These are phyloP conservation scores for Solea senegalensis DNA, from an alignment of 2,113 vertebrate genomes.

Conservation along the genomic window DNA sequence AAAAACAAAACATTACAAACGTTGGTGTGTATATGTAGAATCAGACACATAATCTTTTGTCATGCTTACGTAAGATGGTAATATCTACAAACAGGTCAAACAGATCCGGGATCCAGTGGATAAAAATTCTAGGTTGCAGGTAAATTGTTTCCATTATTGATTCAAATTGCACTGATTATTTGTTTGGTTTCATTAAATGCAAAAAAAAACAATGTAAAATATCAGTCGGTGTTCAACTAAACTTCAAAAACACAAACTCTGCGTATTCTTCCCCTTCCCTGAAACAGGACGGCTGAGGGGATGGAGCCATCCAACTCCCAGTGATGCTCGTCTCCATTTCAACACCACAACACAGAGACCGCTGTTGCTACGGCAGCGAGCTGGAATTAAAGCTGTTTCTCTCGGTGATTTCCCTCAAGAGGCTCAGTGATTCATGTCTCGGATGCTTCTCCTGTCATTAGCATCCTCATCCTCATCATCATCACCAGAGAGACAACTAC, in stretches of 20 bases:
- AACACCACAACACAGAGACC: constrained; percentile 44
- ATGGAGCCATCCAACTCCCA: constrained; percentile 69
- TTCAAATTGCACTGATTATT: too few relatives aligned
- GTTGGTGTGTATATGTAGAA: too few relatives aligned
- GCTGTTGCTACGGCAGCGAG: constrained; percentile 75
- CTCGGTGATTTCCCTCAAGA: constrained; percentile 53
- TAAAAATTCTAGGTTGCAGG: too few relatives aligned
- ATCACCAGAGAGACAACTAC: constrained; percentile 44
- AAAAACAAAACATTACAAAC: too few relatives aligned
- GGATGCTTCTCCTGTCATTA: constrained; percentile 70
- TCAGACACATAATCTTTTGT: too few relatives aligned
- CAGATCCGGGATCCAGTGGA: too few relatives aligned
- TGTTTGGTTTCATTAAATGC: too few relatives aligned
- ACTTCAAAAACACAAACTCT: background rate
- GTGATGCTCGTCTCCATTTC: constrained; percentile 57
- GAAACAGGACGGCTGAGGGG: constrained; percentile 38
- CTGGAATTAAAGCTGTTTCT: constrained; percentile 71
- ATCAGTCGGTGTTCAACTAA: too few relatives aligned
- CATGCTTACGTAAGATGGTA: too few relatives aligned
- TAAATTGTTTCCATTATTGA: too few relatives aligned
- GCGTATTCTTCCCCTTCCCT: constrained; percentile 15
- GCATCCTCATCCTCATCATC: constrained; percentile 62
- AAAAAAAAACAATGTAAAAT: too few relatives aligned
- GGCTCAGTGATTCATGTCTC: constrained; percentile 53
- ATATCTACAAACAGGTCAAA: too few relatives aligned